Evolutionary conservation across 2,888 invertebrate species (phyloP).

Genomic region (Rhogogaster chlorosoma): DNA sequence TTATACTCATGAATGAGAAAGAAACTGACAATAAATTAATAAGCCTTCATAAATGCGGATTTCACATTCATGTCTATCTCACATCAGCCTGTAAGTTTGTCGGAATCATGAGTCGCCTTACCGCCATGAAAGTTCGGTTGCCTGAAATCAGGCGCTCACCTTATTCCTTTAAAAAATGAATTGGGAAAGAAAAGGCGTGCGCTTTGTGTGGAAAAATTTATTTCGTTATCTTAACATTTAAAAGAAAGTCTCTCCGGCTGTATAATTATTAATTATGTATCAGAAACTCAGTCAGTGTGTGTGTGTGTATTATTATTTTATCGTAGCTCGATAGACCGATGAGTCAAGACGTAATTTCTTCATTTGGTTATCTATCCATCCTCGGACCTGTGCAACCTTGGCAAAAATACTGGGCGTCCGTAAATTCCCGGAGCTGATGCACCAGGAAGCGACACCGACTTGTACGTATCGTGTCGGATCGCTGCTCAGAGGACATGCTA

Average conservation of each 20-base stretch:
- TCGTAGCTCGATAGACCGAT: constrained; percentile 61
- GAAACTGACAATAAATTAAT: neutral
- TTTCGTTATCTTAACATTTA: neutral
- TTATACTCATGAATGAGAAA: neutral
- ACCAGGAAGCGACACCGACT: constrained; percentile 89
- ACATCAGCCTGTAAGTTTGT: neutral
- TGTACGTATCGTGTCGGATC: constrained; percentile 79
- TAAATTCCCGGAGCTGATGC: constrained; percentile 87
- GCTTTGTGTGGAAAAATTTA: neutral
- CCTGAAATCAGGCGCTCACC: neutral
- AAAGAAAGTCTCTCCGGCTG: neutral
- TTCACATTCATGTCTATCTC: neutral
- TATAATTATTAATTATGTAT: too few relatives aligned
- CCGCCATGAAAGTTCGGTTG: neutral
- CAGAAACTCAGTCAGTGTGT: neutral
- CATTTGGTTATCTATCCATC: constrained; percentile 86
- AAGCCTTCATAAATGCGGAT: neutral
- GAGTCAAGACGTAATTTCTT: constrained; percentile 77
- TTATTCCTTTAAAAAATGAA: neutral
- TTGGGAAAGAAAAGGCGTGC: neutral
- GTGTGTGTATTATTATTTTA: neutral
- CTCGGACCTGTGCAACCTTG: constrained; percentile 82
- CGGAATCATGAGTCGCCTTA: neutral
- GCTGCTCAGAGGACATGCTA: constrained; percentile 86
- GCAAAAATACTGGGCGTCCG: constrained; percentile 88